These are phyloP conservation scores for Rhagophthalmus giganteus DNA, from an alignment of 2,888 invertebrate species.

Conservation along the genomic window DNA sequence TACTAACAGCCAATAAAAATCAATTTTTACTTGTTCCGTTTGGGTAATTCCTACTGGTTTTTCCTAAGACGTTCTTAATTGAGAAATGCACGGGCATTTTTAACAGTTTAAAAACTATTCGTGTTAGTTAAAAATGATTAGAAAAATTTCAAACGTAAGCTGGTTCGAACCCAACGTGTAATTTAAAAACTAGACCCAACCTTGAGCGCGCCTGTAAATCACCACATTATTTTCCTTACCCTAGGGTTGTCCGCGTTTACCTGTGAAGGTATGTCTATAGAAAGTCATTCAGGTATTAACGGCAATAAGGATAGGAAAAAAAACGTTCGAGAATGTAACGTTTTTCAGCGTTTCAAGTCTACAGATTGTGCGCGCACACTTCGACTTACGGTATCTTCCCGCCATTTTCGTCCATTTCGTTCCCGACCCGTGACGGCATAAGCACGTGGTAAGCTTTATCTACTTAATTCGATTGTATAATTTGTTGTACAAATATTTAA, in stretches of 20 bases:
- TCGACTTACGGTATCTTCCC: conserved; percentile 34
- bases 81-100: no score
- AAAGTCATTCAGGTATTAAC: conserved; percentile 13
- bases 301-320: conserved; percentile 1
- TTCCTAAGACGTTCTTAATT: no score
- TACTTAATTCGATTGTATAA: conserved; percentile 12
- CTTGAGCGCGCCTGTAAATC: conserved; percentile 4
- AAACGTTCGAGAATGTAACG: conserved; percentile 10
- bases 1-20: no score
- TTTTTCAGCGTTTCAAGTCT: background rate
- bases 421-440: conserved; percentile 29
- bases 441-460: conserved; percentile 36
- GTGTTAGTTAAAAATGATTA: background rate
- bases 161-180: no score
- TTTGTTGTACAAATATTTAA: conserved; percentile 1
- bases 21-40: no score
- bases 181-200: background rate
- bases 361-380: conserved; percentile 27
- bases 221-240: conserved; percentile 2
- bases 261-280: conserved; percentile 21
- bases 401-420: conserved; percentile 39
- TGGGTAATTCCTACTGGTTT: no score
- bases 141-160: no score
- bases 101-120: no score
- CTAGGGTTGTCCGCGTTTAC: conserved; percentile 9